Evolutionary conservation across 2,888 invertebrate genomes (phyloP).

Genomic region (Pterobdella sp.): DNA sequence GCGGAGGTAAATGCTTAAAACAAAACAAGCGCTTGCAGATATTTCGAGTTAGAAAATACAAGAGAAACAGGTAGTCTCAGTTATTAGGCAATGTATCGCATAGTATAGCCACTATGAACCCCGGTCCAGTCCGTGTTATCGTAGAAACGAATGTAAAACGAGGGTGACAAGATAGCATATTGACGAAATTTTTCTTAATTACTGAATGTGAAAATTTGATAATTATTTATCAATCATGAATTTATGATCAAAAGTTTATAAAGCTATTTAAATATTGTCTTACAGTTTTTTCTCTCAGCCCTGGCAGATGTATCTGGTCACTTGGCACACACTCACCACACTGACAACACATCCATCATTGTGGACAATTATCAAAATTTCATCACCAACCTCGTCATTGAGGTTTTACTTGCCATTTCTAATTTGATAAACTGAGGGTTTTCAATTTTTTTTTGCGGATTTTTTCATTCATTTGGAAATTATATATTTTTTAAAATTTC

Average conservation of each 20-base stretch:
- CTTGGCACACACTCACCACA: constrained; percentile 46
- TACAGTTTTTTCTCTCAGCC: constrained; percentile 55
- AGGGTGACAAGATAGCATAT: too few species aligned
- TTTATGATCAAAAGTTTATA: neutral
- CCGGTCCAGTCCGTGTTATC: too few species aligned
- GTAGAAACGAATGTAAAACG: too few species aligned
- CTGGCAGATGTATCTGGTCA: constrained; percentile 52
- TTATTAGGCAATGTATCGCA: too few species aligned
- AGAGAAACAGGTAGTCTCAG: too few species aligned
- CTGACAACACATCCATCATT: constrained; percentile 43
- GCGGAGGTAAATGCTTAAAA: too few species aligned
- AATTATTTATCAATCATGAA: neutral
- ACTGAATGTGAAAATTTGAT: neutral
- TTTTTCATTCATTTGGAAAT: constrained; percentile 39
- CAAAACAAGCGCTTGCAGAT: too few species aligned
- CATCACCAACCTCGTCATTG: neutral
- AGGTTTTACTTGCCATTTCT: neutral
- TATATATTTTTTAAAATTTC: constrained; percentile 24
- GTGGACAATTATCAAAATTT: constrained; percentile 37
- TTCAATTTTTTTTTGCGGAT: neutral
- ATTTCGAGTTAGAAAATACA: too few species aligned
- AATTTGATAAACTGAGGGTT: neutral
- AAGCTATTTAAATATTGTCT: neutral
- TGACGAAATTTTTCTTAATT: neutral
- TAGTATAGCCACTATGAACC: too few species aligned